A percentile compares a stretch with the other conserved stretches of the same genome.
Conservation (phyloP, 2,888 invertebrate genomes). For the Dasypolia templi region DNA sequence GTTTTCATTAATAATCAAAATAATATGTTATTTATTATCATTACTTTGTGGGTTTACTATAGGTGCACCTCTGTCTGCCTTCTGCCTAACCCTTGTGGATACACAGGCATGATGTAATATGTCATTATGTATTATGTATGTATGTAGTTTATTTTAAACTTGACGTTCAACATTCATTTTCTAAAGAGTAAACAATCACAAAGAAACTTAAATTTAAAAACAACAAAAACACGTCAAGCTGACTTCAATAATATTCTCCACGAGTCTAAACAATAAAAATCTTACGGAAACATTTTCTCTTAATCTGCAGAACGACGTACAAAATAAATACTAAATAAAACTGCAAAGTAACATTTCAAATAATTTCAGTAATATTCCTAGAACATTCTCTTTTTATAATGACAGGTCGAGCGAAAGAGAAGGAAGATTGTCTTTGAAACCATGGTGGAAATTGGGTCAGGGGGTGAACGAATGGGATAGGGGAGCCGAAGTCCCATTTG, state of each 20-base stretch:
- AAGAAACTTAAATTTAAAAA: background rate
- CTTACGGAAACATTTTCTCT: background rate
- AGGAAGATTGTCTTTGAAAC: slow-evolving; percentile 50
- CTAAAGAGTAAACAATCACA: background rate
- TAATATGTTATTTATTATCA: too few species aligned
- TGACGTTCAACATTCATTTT: background rate
- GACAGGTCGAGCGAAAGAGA: slow-evolving; percentile 19
- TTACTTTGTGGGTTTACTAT: too few species aligned
- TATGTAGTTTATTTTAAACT: background rate
- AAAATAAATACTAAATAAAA: slow-evolving; percentile 38
- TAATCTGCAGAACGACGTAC: background rate
- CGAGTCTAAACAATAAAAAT: slow-evolving; percentile 7
- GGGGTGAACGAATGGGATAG: slow-evolving; percentile 37
- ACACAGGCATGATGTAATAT: too few species aligned
- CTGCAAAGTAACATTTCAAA: slow-evolving; percentile 20
- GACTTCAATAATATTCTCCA: background rate
- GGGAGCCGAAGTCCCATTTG: slow-evolving; percentile 35
- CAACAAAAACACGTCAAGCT: background rate
- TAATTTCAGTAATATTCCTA: too few species aligned
- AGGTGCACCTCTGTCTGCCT: too few species aligned
- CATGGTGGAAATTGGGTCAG: slow-evolving; percentile 68
- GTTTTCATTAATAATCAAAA: too few species aligned
- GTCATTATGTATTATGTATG: too few species aligned
- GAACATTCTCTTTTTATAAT: slow-evolving; percentile 10
- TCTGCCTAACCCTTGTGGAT: too few species aligned